Percentiles rank a stretch among this genome's conserved stretches.
Evolutionary conservation across 1,140 invertebrate species (phyloP).

Genomic region (Cotesia vestalis): DNA sequence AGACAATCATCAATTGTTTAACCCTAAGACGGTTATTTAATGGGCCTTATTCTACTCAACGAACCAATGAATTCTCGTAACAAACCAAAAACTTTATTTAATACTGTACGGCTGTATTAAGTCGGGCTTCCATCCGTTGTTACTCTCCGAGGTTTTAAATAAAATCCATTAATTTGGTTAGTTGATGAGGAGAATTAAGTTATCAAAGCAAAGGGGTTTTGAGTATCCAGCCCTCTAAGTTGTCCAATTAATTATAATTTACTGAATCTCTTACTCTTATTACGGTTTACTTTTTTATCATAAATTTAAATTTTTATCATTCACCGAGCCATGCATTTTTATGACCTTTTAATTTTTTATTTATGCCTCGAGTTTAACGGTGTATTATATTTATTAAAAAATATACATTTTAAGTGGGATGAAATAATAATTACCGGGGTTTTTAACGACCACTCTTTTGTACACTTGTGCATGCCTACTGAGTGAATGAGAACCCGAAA

Average conservation of each 20-base stretch:
- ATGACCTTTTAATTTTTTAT: constrained; percentile 4
- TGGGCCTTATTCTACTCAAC: background rate
- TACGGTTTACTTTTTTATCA: constrained; percentile 40
- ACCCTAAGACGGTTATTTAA: background rate
- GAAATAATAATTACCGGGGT: background rate
- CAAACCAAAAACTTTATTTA: too few species aligned
- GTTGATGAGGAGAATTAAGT: background rate
- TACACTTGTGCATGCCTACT: constrained; percentile 6
- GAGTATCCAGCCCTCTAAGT: constrained; percentile 32
- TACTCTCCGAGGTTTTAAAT: background rate
- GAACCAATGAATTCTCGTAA: too few species aligned
- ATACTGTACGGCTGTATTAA: too few species aligned
- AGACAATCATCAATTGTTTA: constrained; percentile 54
- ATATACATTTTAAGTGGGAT: constrained; percentile 7
- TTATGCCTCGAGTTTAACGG: background rate
- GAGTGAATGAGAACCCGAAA: constrained; percentile 9
- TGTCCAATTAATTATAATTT: constrained; percentile 51
- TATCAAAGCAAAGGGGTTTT: background rate
- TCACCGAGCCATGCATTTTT: background rate
- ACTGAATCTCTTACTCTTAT: constrained; percentile 50
- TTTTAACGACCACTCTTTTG: constrained; percentile 1
- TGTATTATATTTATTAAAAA: background rate
- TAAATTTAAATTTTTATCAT: background rate
- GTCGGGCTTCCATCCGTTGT: too few species aligned
- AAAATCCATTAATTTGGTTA: background rate